Conservation (phyloP, 2,113 vertebrate species). For the Cavia aperea region DNA sequence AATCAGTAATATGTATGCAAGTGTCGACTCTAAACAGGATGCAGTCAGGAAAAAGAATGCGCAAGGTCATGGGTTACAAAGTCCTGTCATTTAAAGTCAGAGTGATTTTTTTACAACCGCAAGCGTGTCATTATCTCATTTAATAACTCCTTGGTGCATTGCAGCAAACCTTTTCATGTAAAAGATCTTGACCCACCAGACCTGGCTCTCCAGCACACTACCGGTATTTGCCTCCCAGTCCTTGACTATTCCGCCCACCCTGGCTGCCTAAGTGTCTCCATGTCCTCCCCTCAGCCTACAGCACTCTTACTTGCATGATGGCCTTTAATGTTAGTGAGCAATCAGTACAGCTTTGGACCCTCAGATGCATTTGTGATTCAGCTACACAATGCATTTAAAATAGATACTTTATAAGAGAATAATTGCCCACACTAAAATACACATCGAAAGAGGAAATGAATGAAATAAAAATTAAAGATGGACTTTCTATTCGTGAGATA, state of each 20-base stretch:
- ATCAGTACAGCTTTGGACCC: background rate
- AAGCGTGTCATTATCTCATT: background rate
- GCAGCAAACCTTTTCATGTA: background rate
- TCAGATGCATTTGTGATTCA: background rate
- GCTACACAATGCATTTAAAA: background rate
- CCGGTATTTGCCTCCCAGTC: background rate
- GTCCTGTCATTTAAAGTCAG: background rate
- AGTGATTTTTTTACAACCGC: background rate
- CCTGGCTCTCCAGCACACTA: background rate
- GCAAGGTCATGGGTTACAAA: background rate
- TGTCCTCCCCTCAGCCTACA: background rate
- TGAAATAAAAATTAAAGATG: background rate
- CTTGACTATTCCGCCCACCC: accelerated
- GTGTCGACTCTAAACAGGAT: no score
- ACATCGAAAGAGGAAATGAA: background rate
- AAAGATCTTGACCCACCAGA: background rate
- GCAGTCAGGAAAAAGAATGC: background rate
- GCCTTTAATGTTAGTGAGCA: background rate
- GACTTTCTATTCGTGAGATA: background rate
- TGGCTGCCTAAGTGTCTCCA: background rate
- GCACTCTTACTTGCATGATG: background rate
- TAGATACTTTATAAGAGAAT: background rate
- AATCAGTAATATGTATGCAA: no score
- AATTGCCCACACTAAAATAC: background rate
- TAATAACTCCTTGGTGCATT: background rate